Conservation (phyloP, 2,797 vertebrate species). For the Monodelphis domestica region DNA sequence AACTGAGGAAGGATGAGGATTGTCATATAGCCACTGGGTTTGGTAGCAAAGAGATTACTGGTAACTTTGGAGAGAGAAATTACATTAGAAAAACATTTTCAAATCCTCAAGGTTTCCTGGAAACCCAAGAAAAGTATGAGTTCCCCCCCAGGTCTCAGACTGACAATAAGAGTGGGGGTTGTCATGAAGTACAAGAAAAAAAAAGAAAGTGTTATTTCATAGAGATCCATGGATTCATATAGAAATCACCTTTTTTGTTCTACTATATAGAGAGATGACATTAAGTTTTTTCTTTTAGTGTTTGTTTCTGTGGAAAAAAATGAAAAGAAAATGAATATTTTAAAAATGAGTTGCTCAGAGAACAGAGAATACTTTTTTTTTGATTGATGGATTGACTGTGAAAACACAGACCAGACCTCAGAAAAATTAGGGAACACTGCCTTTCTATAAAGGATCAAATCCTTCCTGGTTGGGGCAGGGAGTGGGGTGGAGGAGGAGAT, state of each 20-base stretch:
- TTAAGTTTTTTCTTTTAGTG: too few relatives aligned
- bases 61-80: background rate
- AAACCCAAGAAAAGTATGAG: background rate
- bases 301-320: background rate
- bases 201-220: background rate
- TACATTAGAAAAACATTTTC: background rate
- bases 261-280: background rate
- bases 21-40: background rate
- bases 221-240: background rate
- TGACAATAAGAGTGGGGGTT: background rate
- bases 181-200: background rate
- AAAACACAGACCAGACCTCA: background rate
- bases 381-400: background rate
- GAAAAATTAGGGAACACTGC: background rate
- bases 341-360: background rate
- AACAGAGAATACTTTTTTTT: background rate
- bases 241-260: background rate
- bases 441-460: background rate
- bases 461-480: slow-evolving; percentile 28
- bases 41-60: background rate
- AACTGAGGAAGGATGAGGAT: background rate
- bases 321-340: background rate
- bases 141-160: background rate
- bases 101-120: background rate
- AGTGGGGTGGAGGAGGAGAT: background rate